phyloP scores from a whole-genome alignment of 2,113 vertebrate genomes.

The Forbesichthys papilliferus region DNA sequence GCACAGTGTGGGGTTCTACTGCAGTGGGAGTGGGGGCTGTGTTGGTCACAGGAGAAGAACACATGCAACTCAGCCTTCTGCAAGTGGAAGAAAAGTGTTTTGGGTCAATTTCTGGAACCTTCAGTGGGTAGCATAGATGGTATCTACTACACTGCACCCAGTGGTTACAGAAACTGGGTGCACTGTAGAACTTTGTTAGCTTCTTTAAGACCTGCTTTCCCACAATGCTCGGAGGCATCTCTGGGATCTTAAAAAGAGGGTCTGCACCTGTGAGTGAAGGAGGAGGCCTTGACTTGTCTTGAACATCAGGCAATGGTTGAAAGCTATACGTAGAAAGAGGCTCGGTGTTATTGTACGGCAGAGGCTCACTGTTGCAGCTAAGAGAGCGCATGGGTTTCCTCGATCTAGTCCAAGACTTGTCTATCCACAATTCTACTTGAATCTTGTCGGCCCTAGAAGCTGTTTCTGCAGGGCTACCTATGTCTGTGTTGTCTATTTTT shows the following conservation, averaged over 20 bases:
- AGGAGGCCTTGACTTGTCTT: conserved; percentile 55
- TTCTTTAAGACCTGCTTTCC: conserved; percentile 85
- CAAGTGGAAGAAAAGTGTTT: conserved; percentile 61
- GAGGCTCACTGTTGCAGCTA: conserved; percentile 86
- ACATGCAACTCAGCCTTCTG: conserved; percentile 56
- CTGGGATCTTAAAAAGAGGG: conserved; percentile 74
- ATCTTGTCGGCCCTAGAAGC: conserved; percentile 41
- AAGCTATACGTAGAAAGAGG: conserved; percentile 22
- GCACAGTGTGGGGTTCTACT: conserved; percentile 26
- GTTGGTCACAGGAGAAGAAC: conserved; percentile 42
- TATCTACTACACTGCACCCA: conserved; percentile 83
- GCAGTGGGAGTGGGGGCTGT: conserved; percentile 17
- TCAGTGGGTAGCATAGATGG: conserved; percentile 85
- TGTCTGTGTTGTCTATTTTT: background rate
- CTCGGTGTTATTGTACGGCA: conserved; percentile 42
- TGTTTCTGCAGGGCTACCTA: conserved; percentile 12
- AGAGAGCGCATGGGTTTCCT: conserved; percentile 84
- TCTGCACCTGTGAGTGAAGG: conserved; percentile 35
- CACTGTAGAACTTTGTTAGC: conserved; percentile 90
- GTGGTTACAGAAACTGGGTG: conserved; percentile 87
- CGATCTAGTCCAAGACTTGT: conserved; percentile 77
- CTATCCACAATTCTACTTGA: conserved; percentile 78
- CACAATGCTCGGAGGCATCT: conserved; percentile 76
- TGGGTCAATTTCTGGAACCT: conserved; percentile 65
- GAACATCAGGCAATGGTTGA: conserved; percentile 19